Evolutionary conservation across 1,140 invertebrate species (phyloP).

Genomic region (Bombus pascuorum): DNA sequence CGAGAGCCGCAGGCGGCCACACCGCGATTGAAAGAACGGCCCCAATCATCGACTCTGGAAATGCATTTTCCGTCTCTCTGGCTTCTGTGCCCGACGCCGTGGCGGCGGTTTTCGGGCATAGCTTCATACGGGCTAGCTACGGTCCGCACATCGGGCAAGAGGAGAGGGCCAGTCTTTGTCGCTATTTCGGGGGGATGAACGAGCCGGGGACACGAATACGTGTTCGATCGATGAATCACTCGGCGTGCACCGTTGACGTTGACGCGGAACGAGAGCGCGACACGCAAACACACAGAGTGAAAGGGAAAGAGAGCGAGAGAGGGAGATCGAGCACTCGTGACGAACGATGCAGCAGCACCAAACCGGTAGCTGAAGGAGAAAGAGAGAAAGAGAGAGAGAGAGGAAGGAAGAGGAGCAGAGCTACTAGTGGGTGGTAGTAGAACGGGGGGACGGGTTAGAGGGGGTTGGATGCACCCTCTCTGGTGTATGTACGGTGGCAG

Average conservation of each 20-base stretch:
- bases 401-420: slow-evolving; percentile 8
- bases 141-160: slow-evolving; percentile 16
- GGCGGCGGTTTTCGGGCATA: slow-evolving; percentile 59
- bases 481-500: slow-evolving; percentile 55
- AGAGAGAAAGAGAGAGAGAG: slow-evolving; percentile 1
- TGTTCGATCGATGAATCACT: slow-evolving; percentile 78
- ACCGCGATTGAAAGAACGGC: slow-evolving; percentile 51
- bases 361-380: neutral
- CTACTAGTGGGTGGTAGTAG: neutral
- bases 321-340: slow-evolving; percentile 25
- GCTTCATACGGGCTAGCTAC: slow-evolving; percentile 30
- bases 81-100: slow-evolving; percentile 59
- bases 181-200: slow-evolving; percentile 73
- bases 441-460: neutral
- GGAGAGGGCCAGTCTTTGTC: slow-evolving; percentile 72
- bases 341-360: slow-evolving; percentile 30
- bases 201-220: slow-evolving; percentile 66
- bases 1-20: slow-evolving; percentile 41
- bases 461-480: slow-evolving; percentile 41
- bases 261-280: slow-evolving; percentile 67
- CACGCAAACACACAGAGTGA: slow-evolving; percentile 45
- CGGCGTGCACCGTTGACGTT: slow-evolving; percentile 74
- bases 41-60: slow-evolving; percentile 61
- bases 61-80: slow-evolving; percentile 68
- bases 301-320: slow-evolving; percentile 27